Conservation (phyloP, 2,113 vertebrate species). For the Panthera tigris region DNA sequence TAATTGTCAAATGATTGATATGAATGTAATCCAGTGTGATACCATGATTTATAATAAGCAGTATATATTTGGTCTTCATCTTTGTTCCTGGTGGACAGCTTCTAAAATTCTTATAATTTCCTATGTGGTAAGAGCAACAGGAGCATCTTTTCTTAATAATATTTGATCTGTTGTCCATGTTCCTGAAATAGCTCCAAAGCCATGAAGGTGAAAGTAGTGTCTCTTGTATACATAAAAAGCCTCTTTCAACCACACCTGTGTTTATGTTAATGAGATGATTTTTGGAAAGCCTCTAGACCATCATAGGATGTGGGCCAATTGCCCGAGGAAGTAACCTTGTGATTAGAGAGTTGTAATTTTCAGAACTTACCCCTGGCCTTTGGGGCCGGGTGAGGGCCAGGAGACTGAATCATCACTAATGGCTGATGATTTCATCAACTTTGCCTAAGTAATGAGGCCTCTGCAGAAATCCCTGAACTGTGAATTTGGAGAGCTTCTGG, state of each 20-base stretch:
- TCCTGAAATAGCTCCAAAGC: neutral
- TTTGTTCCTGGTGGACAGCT: neutral
- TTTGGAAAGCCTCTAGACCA: neutral
- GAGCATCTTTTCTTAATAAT: neutral
- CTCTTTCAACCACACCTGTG: neutral
- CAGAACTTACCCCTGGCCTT: neutral
- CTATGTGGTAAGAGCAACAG: neutral
- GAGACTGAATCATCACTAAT: neutral
- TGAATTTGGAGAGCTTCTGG: neutral
- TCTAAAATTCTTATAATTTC: neutral
- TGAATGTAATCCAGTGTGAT: neutral
- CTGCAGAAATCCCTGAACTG: neutral
- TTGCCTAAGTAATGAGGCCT: neutral
- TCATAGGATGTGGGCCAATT: neutral
- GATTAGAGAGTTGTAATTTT: neutral
- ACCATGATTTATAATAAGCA: neutral
- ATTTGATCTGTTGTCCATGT: neutral
- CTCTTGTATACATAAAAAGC: neutral
- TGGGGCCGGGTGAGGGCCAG: neutral
- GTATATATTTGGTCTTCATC: neutral
- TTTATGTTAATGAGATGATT: neutral
- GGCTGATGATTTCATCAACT: neutral
- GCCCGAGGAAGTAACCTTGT: neutral
- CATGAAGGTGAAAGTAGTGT: neutral
- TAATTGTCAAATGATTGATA: neutral